phyloP scores from a whole-genome alignment of 35 echinoderm and acorn worm genomes.

The Acanthaster planci region DNA sequence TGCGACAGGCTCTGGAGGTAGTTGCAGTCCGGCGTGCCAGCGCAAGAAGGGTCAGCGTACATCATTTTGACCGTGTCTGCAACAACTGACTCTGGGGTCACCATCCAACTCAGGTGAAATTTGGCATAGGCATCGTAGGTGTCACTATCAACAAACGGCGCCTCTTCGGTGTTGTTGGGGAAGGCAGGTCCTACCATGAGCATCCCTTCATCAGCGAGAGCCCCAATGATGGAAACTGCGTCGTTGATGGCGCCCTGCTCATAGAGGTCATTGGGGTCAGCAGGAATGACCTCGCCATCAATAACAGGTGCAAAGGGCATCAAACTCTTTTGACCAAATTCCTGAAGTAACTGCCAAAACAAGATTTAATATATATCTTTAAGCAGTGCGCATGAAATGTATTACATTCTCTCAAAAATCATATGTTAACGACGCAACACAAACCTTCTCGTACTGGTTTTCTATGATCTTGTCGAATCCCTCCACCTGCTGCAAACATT shows the following conservation, averaged over 20 bases:
- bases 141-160: background rate
- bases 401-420: too few species aligned
- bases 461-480: background rate
- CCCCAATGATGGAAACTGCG: background rate
- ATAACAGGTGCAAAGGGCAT: background rate
- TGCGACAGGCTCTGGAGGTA: background rate
- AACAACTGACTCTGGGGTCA: background rate
- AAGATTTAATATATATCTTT: too few species aligned
- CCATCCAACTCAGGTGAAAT: background rate
- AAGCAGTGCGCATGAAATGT: too few species aligned
- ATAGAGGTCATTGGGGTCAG: background rate
- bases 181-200: background rate
- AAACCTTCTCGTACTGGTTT: background rate
- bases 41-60: background rate
- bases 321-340: background rate
- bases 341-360: background rate
- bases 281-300: background rate
- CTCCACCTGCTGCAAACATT: conserved; percentile 42
- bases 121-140: background rate
- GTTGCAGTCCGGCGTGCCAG: background rate
- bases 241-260: conserved; percentile 21
- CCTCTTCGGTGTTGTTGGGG: background rate
- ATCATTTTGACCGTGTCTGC: background rate
- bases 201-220: background rate
- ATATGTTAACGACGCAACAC: background rate